A percentile compares a stretch with the other conserved stretches of the same genome.
phyloP scores from a whole-genome alignment of 2,888 invertebrate genomes.

The Prenolepis imparis region DNA sequence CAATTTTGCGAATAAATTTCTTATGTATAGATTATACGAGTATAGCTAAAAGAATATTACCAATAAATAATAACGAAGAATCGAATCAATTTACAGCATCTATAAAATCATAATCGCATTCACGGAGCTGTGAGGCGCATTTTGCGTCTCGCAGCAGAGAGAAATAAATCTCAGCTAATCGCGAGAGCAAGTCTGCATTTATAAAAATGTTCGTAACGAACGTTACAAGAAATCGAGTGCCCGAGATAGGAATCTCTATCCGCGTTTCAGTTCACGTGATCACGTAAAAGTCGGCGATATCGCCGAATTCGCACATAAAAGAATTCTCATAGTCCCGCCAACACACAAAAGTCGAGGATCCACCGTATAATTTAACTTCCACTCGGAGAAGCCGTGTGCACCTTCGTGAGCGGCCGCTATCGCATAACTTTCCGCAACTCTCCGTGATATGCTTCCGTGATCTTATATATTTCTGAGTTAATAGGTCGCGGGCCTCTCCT shows the following conservation, averaged over 20 bases:
- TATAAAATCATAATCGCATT: neutral
- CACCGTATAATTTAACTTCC: slow-evolving; percentile 63
- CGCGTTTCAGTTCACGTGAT: slow-evolving; percentile 22
- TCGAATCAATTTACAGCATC: neutral
- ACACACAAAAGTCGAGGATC: slow-evolving; percentile 56
- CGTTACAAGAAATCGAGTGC: slow-evolving; percentile 3
- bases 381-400: slow-evolving; percentile 39
- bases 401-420: slow-evolving; percentile 73
- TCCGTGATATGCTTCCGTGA: slow-evolving; percentile 73
- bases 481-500: slow-evolving; percentile 59
- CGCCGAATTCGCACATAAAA: slow-evolving; percentile 45
- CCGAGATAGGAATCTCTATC: slow-evolving; percentile 14
- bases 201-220: slow-evolving; percentile 9
- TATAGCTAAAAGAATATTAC: neutral
- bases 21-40: neutral
- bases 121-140: no score
- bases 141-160: no score
- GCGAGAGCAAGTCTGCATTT: neutral
- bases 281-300: slow-evolving; percentile 38
- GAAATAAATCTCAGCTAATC: neutral
- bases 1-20: neutral
- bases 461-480: slow-evolving; percentile 72
- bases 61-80: neutral
- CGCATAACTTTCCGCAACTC: slow-evolving; percentile 71
- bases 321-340: slow-evolving; percentile 27